These are phyloP conservation scores for Branchellion lobata DNA, from an alignment of 2,888 invertebrate species.

Conservation along the genomic window DNA sequence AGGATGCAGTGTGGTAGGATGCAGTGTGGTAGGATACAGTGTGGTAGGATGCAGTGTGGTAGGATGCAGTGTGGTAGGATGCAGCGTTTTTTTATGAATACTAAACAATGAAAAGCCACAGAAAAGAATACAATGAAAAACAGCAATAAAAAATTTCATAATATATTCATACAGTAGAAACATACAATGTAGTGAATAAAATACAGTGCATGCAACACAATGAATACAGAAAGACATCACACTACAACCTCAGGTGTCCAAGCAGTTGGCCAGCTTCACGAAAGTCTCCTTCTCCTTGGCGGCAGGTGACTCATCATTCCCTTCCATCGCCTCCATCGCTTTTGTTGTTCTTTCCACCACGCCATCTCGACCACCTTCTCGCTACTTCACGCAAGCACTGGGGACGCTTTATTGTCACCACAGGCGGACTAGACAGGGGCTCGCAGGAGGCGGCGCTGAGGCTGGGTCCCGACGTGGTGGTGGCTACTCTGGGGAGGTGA, in stretches of 20 bases:
- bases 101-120: no score
- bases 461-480: conserved; percentile 90
- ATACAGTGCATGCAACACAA: no score
- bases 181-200: no score
- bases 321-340: not conserved
- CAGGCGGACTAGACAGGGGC: conserved; percentile 66
- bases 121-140: no score
- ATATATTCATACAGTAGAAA: no score
- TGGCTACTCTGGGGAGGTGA: conserved; percentile 84
- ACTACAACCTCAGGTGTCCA: conserved; percentile 70
- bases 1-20: no score
- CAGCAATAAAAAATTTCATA: no score
- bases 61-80: no score
- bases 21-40: no score
- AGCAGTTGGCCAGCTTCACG: conserved; percentile 77
- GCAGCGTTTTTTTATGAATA: no score
- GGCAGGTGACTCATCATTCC: conserved; percentile 55
- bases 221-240: no score
- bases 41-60: no score
- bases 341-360: not conserved
- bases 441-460: conserved; percentile 68
- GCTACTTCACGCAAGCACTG: not conserved
- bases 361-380: not conserved
- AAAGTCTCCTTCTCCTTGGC: conserved; percentile 61
- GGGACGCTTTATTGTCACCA: not conserved